phyloP scores from a whole-genome alignment of 2,888 invertebrate species.

The Euclidia mi region DNA sequence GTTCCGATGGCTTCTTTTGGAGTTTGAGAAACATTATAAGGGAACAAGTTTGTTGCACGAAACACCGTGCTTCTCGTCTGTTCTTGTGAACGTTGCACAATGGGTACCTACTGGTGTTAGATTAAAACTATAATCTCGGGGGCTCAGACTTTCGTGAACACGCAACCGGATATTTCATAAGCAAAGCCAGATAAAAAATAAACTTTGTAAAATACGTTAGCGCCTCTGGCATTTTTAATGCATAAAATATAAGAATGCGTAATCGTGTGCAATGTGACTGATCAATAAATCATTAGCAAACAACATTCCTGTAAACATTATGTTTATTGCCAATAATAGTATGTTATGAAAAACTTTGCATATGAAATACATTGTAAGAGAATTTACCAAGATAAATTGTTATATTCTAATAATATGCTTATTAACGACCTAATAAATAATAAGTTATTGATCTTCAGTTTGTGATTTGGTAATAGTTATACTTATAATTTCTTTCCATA shows the following conservation, averaged over 20 bases:
- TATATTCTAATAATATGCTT: too few relatives aligned
- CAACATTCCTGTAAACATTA: not conserved
- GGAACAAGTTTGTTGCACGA: conserved; percentile 18
- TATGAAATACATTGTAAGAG: too few relatives aligned
- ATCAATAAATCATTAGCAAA: not conserved
- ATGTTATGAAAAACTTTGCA: too few relatives aligned
- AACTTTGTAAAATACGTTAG: too few relatives aligned
- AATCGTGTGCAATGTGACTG: too few relatives aligned
- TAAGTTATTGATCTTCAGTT: too few relatives aligned
- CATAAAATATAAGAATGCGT: too few relatives aligned
- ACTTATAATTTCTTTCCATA: too few relatives aligned
- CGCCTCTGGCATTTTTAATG: too few relatives aligned
- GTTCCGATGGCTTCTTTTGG: conserved; percentile 34
- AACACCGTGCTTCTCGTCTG: conserved; percentile 15
- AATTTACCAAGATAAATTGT: too few relatives aligned
- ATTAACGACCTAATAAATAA: too few relatives aligned
- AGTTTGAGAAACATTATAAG: conserved; percentile 41
- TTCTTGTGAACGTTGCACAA: not conserved
- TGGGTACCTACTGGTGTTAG: not conserved
- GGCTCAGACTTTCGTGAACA: not conserved
- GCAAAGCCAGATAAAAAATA: not conserved
- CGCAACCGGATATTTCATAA: not conserved
- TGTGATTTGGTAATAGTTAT: too few relatives aligned
- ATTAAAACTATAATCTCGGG: not conserved
- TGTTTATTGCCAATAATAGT: not conserved